Evolutionary conservation across 1,140 invertebrate genomes (phyloP).

Genomic region (Dufourea novaeangliae): DNA sequence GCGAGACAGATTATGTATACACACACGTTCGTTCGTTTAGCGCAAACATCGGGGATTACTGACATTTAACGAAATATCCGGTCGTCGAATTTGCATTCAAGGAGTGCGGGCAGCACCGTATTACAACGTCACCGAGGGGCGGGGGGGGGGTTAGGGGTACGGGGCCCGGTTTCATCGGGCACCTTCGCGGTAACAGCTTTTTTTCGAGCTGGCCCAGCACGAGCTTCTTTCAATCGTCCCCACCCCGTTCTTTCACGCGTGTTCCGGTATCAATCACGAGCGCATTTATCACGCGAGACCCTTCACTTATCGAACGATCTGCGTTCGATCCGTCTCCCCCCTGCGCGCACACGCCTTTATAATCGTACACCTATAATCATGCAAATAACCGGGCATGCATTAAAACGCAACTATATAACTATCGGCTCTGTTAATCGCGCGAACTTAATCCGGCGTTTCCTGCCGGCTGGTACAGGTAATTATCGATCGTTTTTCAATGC

Average conservation of each 20-base stretch:
- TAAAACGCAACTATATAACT: slow-evolving; percentile 43
- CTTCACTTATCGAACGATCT: slow-evolving; percentile 54
- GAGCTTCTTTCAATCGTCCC: no score
- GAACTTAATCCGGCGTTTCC: slow-evolving; percentile 40
- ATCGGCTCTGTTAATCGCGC: slow-evolving; percentile 26
- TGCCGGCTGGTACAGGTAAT: not conserved
- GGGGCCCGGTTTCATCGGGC: no score
- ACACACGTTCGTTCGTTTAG: not conserved
- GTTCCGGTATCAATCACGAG: slow-evolving; percentile 49
- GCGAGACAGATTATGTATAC: not conserved
- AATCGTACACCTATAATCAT: slow-evolving; percentile 59
- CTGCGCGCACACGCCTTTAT: slow-evolving; percentile 35
- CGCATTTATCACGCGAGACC: slow-evolving; percentile 46
- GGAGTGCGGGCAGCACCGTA: not conserved
- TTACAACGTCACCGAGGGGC: not conserved
- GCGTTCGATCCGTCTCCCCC: slow-evolving; percentile 24
- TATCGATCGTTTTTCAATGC: slow-evolving; percentile 38
- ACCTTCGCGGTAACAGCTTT: not conserved
- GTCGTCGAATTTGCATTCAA: slow-evolving; percentile 19
- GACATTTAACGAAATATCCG: slow-evolving; percentile 27
- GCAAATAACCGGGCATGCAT: slow-evolving; percentile 48
- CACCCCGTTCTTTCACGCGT: slow-evolving; percentile 38
- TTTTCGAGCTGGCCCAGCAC: not conserved
- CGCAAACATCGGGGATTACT: not conserved
- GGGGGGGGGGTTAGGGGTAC: no score